Conservation (phyloP, 2,797 vertebrate species). For the Valencia hispanica region DNA sequence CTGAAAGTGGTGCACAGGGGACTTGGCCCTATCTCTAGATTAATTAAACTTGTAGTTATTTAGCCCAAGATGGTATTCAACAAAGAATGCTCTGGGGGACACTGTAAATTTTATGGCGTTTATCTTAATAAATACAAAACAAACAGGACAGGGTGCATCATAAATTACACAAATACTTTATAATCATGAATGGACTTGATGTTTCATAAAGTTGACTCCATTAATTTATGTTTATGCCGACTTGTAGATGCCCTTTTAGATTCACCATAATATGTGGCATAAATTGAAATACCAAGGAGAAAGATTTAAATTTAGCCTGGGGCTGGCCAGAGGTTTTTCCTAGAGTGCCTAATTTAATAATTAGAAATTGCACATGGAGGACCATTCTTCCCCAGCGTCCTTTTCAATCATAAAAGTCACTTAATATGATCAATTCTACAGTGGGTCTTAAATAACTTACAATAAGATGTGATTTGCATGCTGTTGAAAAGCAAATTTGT, state of each 20-base stretch:
- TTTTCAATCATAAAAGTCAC: background rate
- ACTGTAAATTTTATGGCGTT: background rate
- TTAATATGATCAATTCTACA: background rate
- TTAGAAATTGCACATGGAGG: background rate
- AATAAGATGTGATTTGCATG: background rate
- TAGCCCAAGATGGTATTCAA: background rate
- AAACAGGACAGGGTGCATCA: background rate
- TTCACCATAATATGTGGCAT: background rate
- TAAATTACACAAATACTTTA: background rate
- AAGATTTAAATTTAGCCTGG: conserved; percentile 1
- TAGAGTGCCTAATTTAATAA: background rate
- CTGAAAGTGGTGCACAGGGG: background rate
- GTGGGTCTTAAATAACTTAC: background rate
- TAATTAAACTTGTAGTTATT: background rate
- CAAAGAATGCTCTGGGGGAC: background rate
- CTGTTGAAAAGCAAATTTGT: background rate
- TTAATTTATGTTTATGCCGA: background rate
- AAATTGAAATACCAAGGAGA: conserved; percentile 1
- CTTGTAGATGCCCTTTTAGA: background rate
- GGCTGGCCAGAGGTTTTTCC: background rate
- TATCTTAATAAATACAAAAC: background rate
- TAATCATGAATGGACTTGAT: background rate
- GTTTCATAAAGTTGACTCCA: background rate
- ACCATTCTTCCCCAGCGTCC: background rate
- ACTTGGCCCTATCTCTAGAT: background rate